Base-by-base conservation (phyloP, 2,113 vertebrate genomes). In the Laterallus jamaicensis region DNA sequence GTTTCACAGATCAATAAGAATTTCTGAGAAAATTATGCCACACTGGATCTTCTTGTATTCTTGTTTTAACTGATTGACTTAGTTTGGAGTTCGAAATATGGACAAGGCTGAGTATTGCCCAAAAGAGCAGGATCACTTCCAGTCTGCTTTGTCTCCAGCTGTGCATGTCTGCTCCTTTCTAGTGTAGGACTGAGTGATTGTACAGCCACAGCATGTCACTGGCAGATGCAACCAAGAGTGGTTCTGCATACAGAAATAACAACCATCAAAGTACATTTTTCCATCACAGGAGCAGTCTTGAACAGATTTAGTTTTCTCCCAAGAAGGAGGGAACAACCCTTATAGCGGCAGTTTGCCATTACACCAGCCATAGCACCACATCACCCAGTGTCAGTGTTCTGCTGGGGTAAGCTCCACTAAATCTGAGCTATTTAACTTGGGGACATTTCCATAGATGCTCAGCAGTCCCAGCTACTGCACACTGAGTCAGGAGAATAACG, bases 141-240 rank as follows among this genome's bases (percentile, higher is more conserved):
- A 39, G 60, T 21, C 21, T 32, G 67, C 44, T 40, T n/a, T 50
- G 18, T 82, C 21, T 37, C 19, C 54, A 82, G 70, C 47, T 92
- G 70, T 31, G 54, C 21, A 28, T 0, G 1, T 3, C 86, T 73
- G 42, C 67, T 85, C 67, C 54, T 88, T 68, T 44, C 63, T 28
- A n/a, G 22, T 6, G 13, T 3, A 39, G 37, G 66, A 66, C 12
- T 16, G 26, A 42, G 9, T 13, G 35, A 87, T 29, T 0, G 0
- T 42, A 29, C n/a, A 80, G 35, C 7, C 58, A 85, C 31, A 37
- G 42, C 11, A 8, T 25, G n/a, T 29, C 54, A 68, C 15, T 3
- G 1, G 59, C 54, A 86, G 25, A 85, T 40, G 54, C 47, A 63
- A 17, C 15, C 15, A 78, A 8, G 28, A 77, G 67, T 49, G 26